Base-by-base conservation (phyloP, 2,113 vertebrate genomes). In the Mastomys natalensis region DNA sequence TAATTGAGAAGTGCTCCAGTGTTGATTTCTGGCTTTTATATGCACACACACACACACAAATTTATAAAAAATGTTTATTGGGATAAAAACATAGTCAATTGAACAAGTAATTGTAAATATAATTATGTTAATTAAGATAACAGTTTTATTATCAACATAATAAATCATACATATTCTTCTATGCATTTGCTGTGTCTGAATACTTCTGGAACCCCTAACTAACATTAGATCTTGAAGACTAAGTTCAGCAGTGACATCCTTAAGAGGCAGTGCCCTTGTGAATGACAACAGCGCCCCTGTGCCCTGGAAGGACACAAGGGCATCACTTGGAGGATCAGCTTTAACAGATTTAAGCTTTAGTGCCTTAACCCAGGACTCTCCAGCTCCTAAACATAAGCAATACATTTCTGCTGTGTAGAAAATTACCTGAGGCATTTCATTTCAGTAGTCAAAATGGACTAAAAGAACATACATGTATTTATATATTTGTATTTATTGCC, bases 401-500 rank as follows among this genome's bases (percentile, higher is more conserved):
- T 48, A 26, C 31, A 22, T 6, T 90, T 53, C 72, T 90, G 10
- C 51, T 72, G 10, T 53, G 62, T 53, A 62, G 34, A 55, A 93
- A 84, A 31, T 85, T 34, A 72, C 22, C 70, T 85, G 74, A 51
- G 34, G 26, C 29, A 66, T 66, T 74, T 88, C 31, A 31, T 53
- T 95, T 85, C 22, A 77, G 15, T 29, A 55, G 37, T 55, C n/a
- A 72, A 88, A 53, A 21, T 73, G 37, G 4, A 73, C 48, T 40
- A 58, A 88, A 45, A n/a, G 26, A 62, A 9, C 15, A 45, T 45
- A 81, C 12, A 70, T 72, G 2, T 64, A 15, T 89, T 96, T 51
- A 60, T 15, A 78, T 58, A 81, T 37, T 89, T 96, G 81, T 89
- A 53, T 89, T 89, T 94, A 89, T 68, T 87, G 87, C 48, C 37